These are phyloP conservation scores for Schizaphis graminum DNA, from an alignment of 2,888 invertebrate genomes.

Conservation along the genomic window DNA sequence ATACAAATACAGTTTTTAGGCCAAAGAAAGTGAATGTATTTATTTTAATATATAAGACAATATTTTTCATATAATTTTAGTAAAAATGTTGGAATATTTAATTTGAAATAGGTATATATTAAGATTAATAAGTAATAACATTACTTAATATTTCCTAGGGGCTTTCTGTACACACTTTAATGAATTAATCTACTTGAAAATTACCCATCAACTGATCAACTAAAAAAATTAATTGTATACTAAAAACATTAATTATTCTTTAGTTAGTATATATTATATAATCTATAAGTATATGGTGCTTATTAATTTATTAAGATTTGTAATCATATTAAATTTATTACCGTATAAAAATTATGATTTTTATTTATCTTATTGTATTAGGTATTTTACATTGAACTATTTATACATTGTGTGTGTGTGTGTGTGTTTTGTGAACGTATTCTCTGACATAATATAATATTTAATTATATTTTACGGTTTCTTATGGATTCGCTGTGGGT, in stretches of 20 bases:
- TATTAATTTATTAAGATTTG: neutral
- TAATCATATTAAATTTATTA: neutral
- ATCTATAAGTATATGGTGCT: neutral
- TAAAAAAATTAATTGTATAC: neutral
- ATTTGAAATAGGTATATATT: neutral
- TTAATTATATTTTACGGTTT: neutral
- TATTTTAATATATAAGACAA: neutral
- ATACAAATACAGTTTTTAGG: neutral
- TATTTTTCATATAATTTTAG: slow-evolving; percentile 14
- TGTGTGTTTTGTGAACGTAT: neutral
- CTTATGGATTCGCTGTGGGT: neutral
- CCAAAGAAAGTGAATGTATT: slow-evolving; percentile 43
- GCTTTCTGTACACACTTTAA: slow-evolving; percentile 3
- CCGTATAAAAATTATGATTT: neutral
- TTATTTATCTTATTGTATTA: neutral
- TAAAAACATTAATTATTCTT: neutral
- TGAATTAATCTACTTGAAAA: neutral
- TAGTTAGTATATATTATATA: neutral
- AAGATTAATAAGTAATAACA: neutral
- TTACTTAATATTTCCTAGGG: slow-evolving; percentile 28
- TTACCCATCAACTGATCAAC: neutral
- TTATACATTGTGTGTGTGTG: neutral
- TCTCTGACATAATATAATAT: neutral
- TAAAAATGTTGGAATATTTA: neutral
- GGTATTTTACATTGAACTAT: neutral